Conservation (phyloP, 92 coral and sea anemone genomes). For the Palythoa caribaeorum region DNA sequence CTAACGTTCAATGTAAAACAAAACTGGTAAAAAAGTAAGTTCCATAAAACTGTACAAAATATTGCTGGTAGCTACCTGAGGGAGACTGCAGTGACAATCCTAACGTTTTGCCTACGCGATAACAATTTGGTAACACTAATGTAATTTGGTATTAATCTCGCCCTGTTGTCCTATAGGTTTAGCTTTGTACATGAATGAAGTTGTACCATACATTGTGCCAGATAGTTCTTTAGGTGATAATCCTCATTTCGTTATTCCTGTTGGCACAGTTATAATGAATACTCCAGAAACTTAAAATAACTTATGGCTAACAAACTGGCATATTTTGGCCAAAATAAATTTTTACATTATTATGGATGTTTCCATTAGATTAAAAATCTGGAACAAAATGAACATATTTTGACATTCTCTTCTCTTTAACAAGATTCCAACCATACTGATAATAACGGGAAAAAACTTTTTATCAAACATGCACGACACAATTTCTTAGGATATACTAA, state of each 20-base stretch:
- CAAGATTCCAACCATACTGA: background rate
- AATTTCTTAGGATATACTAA: background rate
- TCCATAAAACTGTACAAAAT: slow-evolving; percentile 38
- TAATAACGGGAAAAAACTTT: background rate
- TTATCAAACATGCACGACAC: background rate
- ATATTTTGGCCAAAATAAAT: background rate
- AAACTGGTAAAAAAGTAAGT: slow-evolving; percentile 25
- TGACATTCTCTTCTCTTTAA: background rate
- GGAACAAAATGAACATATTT: background rate
- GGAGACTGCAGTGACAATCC: background rate
- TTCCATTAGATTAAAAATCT: background rate
- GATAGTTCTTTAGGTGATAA: background rate
- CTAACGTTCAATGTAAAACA: background rate
- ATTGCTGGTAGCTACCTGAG: background rate
- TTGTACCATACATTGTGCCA: too few relatives aligned
- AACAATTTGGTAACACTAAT: background rate
- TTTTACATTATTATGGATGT: background rate
- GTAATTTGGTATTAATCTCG: background rate
- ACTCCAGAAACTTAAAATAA: background rate
- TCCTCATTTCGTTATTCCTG: background rate
- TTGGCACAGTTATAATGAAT: background rate
- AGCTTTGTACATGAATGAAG: background rate
- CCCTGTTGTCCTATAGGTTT: background rate
- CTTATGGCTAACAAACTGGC: background rate
- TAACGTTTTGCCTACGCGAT: background rate